phyloP scores from a whole-genome alignment of 2,113 vertebrate species.

The Alethe diademata region DNA sequence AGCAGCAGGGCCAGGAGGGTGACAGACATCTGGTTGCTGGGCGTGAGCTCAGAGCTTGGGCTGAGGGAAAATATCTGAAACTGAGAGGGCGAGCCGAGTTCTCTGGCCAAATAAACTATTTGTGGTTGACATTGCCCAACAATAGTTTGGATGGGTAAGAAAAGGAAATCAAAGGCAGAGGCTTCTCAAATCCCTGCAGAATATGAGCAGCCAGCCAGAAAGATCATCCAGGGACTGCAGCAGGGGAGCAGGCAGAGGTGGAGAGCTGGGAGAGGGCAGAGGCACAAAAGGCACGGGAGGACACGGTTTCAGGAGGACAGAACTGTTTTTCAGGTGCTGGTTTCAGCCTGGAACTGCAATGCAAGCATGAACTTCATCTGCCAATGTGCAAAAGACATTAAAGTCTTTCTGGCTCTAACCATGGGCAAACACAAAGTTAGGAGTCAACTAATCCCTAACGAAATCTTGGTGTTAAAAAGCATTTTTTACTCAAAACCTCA shows the following conservation, averaged over 20 bases:
- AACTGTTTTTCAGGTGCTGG: neutral
- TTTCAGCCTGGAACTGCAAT: neutral
- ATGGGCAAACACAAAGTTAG: neutral
- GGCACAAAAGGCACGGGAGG: neutral
- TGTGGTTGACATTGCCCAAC: conserved; percentile 13
- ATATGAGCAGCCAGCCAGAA: neutral
- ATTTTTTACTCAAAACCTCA: neutral
- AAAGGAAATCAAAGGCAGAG: conserved; percentile 10
- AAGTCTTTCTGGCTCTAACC: neutral
- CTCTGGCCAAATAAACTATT: neutral
- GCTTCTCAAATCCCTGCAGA: neutral
- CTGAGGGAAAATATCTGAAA: neutral
- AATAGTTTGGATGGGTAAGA: conserved; percentile 5
- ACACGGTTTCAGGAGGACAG: fast-evolving
- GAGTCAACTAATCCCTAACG: neutral
- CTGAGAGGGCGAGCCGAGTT: neutral
- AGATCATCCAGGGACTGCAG: neutral
- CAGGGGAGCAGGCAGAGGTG: neutral
- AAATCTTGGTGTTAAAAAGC: neutral
- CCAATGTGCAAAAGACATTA: neutral
- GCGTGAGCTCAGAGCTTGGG: neutral
- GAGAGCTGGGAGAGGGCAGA: neutral
- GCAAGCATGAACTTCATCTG: neutral
- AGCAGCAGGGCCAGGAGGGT: neutral
- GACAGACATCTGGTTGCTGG: neutral